These are phyloP conservation scores for Himantopus leucocephalus DNA, from an alignment of 2,113 vertebrate genomes.

Conservation along the genomic window DNA sequence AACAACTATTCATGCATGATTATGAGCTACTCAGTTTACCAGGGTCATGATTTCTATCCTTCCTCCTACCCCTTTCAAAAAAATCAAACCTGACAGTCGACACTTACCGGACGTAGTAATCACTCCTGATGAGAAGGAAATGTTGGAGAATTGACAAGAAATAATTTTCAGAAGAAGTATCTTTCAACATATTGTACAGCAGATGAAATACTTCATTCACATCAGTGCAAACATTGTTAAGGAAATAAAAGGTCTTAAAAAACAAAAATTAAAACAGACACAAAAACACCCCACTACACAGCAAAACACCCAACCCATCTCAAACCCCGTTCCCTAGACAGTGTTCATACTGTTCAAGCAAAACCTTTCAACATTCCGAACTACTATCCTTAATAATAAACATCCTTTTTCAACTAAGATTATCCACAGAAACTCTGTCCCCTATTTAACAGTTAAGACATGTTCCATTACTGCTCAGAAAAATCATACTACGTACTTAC, in stretches of 20 bases:
- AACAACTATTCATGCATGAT: accelerated
- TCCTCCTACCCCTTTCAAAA: accelerated
- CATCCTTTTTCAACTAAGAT: neutral
- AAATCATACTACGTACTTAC: accelerated
- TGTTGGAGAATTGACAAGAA: conserved; percentile 96
- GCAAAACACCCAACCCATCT: neutral
- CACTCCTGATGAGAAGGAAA: conserved; percentile 93
- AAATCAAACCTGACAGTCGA: neutral
- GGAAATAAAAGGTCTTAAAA: conserved; percentile 40
- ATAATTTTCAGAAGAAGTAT: conserved; percentile 89
- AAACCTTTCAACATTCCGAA: neutral
- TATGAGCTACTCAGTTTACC: neutral
- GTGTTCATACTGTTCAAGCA: neutral
- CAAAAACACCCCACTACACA: accelerated
- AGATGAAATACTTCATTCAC: conserved; percentile 94
- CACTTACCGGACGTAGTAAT: conserved; percentile 93
- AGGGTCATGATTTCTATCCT: neutral
- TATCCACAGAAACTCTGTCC: neutral
- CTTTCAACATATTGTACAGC: conserved; percentile 94
- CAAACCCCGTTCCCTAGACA: neutral
- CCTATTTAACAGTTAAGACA: neutral
- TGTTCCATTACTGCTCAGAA: neutral
- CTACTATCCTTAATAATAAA: neutral
- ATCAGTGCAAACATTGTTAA: conserved; percentile 87
- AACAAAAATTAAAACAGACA: accelerated